Conservation (phyloP, 2,888 invertebrate genomes). For the Tineola bisselliella region DNA sequence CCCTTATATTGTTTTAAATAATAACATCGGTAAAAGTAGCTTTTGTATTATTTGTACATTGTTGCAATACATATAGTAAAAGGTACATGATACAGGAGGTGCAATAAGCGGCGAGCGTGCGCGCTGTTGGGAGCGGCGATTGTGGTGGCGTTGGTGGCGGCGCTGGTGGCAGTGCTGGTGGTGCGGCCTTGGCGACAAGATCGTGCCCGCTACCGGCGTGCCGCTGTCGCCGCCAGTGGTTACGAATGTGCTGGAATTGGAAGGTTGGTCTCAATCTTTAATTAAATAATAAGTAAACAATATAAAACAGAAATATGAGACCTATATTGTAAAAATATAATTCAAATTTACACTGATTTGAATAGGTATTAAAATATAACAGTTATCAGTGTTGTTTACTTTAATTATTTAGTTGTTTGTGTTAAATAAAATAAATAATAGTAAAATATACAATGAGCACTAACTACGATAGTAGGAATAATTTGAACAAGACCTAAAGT, state of each 20-base stretch:
- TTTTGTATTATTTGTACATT: too few relatives aligned
- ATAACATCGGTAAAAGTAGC: background rate
- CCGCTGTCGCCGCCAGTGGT: slow-evolving; percentile 79
- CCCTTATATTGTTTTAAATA: background rate
- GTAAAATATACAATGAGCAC: background rate
- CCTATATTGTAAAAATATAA: too few relatives aligned
- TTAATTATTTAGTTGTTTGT: too few relatives aligned
- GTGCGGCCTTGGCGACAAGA: slow-evolving; percentile 49
- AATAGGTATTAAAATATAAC: too few relatives aligned
- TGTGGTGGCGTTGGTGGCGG: slow-evolving; percentile 45
- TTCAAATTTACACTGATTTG: too few relatives aligned
- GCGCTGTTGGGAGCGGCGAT: slow-evolving; percentile 46
- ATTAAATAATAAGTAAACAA: too few relatives aligned
- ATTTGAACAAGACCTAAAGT: background rate
- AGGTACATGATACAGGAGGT: background rate
- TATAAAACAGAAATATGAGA: too few relatives aligned
- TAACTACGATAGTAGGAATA: background rate
- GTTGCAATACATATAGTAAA: too few relatives aligned
- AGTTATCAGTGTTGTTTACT: too few relatives aligned
- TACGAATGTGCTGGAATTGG: slow-evolving; percentile 78
- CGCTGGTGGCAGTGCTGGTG: slow-evolving; percentile 55
- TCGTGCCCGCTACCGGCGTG: slow-evolving; percentile 47
- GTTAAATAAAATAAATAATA: too few relatives aligned
- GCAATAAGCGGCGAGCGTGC: slow-evolving; percentile 25
- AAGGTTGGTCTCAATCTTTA: slow-evolving; percentile 50